Conservation (phyloP, 2,888 invertebrate species). For the Rotaria magnacalcarata region DNA sequence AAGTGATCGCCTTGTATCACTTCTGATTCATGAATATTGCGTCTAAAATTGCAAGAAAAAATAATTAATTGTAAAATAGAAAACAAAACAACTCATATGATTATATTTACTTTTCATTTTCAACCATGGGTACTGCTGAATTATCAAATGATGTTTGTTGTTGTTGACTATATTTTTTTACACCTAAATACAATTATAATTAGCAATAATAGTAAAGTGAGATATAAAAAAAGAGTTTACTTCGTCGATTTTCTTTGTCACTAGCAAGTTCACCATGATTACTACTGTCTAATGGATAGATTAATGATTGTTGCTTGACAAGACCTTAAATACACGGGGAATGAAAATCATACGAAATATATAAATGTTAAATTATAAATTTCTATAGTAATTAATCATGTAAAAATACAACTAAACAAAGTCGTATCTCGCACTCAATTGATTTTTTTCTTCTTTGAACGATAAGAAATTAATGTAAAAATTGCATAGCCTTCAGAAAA, state of each 20-base stretch:
- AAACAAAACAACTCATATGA: background rate
- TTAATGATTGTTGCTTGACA: background rate
- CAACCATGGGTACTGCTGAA: background rate
- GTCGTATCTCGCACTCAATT: too few relatives aligned
- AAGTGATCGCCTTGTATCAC: background rate
- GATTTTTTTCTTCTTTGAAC: too few relatives aligned
- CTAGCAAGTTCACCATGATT: background rate
- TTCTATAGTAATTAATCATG: too few relatives aligned
- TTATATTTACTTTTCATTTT: background rate
- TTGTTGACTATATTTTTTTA: background rate
- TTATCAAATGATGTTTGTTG: background rate
- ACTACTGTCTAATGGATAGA: background rate
- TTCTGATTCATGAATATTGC: background rate
- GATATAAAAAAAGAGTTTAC: background rate
- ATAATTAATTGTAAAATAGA: background rate
- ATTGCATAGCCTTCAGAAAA: too few relatives aligned
- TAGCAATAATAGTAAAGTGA: background rate
- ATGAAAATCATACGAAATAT: too few relatives aligned
- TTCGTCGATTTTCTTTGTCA: background rate
- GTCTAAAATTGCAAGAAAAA: background rate
- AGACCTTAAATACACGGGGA: background rate
- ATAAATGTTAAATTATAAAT: too few relatives aligned
- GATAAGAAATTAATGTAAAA: too few relatives aligned
- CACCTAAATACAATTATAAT: background rate
- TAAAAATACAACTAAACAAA: too few relatives aligned